These are phyloP conservation scores for Cephus nigrinus DNA, from an alignment of 2,888 invertebrate species.

Conservation along the genomic window DNA sequence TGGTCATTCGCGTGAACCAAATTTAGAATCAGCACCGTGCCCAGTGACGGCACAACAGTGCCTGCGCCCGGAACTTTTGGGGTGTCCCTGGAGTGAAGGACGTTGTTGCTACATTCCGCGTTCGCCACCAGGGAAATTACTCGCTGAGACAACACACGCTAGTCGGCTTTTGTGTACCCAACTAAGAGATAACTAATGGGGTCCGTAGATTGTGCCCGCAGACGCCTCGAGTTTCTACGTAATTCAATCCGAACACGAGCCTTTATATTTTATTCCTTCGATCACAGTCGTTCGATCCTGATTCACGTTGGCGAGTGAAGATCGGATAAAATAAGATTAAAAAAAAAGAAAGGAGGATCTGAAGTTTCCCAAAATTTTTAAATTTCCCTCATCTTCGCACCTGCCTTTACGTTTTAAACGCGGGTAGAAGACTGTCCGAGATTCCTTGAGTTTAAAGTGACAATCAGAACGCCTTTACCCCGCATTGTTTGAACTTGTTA, in stretches of 20 bases:
- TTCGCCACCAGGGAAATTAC: constrained; percentile 25
- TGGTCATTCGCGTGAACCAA: neutral
- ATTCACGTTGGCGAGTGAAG: neutral
- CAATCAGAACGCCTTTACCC: neutral
- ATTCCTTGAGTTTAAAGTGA: neutral
- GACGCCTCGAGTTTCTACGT: constrained; percentile 18
- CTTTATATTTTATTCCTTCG: neutral
- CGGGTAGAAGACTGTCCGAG: neutral
- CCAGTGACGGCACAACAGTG: neutral
- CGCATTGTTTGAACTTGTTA: constrained; percentile 33
- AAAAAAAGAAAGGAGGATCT: neutral
- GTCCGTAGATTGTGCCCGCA: constrained; percentile 28
- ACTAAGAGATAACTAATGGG: constrained; percentile 45
- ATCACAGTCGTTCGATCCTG: neutral
- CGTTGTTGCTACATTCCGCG: constrained; percentile 11
- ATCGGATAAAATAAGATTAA: neutral
- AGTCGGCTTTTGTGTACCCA: constrained; percentile 35
- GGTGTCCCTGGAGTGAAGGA: neutral
- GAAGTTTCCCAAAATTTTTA: neutral
- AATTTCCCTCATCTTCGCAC: neutral
- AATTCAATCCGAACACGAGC: constrained; percentile 27
- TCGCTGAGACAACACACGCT: constrained; percentile 31
- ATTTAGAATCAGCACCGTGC: neutral
- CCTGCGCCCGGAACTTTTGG: neutral
- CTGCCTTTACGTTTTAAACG: neutral